phyloP scores from a whole-genome alignment of 2,888 invertebrate species.

The Phalera bucephala region DNA sequence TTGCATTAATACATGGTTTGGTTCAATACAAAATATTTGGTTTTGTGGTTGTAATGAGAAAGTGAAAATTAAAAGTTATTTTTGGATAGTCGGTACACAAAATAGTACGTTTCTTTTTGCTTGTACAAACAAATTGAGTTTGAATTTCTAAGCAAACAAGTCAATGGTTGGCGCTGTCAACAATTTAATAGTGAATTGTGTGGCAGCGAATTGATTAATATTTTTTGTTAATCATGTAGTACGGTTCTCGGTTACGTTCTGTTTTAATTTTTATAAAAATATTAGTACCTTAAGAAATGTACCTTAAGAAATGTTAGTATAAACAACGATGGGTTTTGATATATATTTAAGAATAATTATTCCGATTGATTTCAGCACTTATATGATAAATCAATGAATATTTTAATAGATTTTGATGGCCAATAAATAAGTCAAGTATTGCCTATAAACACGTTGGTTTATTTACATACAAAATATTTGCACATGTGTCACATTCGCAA shows the following conservation, averaged over 20 bases:
- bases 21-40: conserved; percentile 17
- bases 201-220: too few species aligned
- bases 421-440: conserved; percentile 9
- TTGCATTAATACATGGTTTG: background rate
- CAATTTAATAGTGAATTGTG: too few species aligned
- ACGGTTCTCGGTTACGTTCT: too few species aligned
- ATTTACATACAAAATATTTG: conserved; percentile 14
- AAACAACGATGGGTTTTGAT: too few species aligned
- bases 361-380: background rate
- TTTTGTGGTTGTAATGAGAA: conserved; percentile 36
- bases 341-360: too few species aligned
- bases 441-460: conserved; percentile 12
- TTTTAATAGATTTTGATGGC: too few species aligned
- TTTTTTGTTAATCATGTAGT: too few species aligned
- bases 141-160: conserved; percentile 43
- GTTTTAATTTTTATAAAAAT: too few species aligned
- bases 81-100: conserved; percentile 35
- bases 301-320: too few species aligned
- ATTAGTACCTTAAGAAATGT: too few species aligned
- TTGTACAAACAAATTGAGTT: conserved; percentile 31
- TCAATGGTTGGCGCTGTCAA: conserved; percentile 2
- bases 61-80: conserved; percentile 39
- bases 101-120: conserved; percentile 28
- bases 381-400: too few species aligned
- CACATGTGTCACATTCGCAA: conserved; percentile 3